A percentile compares a stretch with the other conserved stretches of the same genome.
These are phyloP conservation scores for Leucopsar rothschildi DNA, from an alignment of 2,113 vertebrate species.

Conservation along the genomic window DNA sequence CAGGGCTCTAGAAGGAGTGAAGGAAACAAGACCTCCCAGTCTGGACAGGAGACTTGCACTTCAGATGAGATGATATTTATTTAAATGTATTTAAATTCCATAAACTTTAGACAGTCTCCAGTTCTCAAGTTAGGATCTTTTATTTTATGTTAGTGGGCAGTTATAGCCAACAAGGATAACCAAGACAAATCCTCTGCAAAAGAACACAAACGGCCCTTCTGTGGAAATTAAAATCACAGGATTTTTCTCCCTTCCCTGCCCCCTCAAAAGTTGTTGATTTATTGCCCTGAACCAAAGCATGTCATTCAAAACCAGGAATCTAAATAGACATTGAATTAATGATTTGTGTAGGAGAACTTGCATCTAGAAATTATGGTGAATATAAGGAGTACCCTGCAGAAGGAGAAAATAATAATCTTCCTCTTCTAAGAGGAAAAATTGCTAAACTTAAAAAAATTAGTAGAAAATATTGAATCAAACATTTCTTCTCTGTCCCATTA, in stretches of 20 bases:
- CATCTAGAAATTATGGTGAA: not conserved
- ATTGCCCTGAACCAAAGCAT: not conserved
- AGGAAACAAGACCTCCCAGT: slow-evolving; percentile 21
- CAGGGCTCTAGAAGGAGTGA: not conserved
- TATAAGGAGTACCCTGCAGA: not conserved
- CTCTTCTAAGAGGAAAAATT: not conserved
- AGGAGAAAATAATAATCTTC: not conserved
- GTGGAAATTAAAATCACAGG: not conserved
- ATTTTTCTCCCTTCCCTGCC: not conserved
- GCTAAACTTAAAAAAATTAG: not conserved
- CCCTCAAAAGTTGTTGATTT: not conserved
- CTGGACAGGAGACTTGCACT: not conserved
- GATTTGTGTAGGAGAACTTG: not conserved
- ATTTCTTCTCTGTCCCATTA: not conserved
- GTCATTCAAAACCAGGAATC: not conserved
- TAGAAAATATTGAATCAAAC: not conserved
- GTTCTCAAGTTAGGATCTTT: not conserved
- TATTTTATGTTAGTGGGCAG: not conserved
- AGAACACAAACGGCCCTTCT: not conserved
- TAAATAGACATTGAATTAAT: not conserved
- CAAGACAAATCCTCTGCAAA: not conserved
- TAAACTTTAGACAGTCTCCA: not conserved
- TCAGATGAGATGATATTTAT: not conserved
- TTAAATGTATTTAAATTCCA: not conserved
- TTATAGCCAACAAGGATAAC: not conserved